A percentile compares a stretch with the other conserved stretches of the same genome.
Conservation (phyloP, 2,797 vertebrate genomes). For the Cynopterus sphinx region DNA sequence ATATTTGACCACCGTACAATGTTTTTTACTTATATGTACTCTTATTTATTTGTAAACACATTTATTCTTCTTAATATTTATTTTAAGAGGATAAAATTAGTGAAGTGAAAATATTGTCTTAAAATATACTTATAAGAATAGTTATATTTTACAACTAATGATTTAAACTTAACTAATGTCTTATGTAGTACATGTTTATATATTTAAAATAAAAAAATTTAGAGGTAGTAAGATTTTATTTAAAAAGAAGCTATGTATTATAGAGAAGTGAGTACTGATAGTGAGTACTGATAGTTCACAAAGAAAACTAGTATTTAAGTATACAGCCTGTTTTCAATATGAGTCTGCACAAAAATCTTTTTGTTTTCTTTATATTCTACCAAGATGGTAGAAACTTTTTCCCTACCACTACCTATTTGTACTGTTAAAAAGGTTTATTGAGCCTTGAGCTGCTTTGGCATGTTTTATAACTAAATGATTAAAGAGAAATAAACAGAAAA, state of each 20-base stretch:
- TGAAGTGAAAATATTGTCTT: background rate
- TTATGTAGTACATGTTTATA: background rate
- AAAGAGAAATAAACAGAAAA: background rate
- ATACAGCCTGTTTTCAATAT: background rate
- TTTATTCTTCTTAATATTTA: conserved; percentile 1
- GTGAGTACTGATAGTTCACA: background rate
- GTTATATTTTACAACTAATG: background rate
- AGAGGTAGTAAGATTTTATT: background rate
- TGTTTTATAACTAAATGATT: background rate
- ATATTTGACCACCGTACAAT: background rate
- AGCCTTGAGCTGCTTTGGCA: background rate
- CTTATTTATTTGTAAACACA: background rate
- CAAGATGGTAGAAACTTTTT: background rate
- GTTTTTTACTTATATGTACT: background rate
- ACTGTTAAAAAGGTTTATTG: background rate
- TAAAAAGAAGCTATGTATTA: background rate
- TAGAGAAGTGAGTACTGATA: background rate
- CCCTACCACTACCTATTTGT: background rate
- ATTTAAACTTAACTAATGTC: background rate
- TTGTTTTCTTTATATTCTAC: conserved; percentile 18
- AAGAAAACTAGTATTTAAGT: background rate
- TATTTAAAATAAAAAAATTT: conserved; percentile 10
- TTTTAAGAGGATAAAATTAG: background rate
- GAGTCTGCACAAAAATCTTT: background rate
- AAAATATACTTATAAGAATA: background rate